phyloP scores from a whole-genome alignment of 2,797 vertebrate genomes.

The Hylomyscus alleni region DNA sequence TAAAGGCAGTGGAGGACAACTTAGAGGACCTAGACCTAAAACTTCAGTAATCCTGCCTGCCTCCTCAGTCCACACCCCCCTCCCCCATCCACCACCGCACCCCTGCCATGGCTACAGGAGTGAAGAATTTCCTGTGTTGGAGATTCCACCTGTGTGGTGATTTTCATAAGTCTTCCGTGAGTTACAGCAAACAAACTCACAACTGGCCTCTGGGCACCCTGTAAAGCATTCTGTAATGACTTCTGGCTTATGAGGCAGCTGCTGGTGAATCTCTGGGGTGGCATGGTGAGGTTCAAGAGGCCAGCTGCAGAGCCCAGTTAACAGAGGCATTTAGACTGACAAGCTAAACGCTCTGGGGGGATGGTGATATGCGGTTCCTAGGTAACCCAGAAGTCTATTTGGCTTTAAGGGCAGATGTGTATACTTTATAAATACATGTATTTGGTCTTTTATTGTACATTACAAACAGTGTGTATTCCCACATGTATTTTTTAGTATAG shows the following conservation, averaged over 20 bases:
- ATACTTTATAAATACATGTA: constrained; percentile 33
- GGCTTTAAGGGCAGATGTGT: constrained; percentile 12
- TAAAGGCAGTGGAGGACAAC: background rate
- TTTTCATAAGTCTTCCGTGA: constrained; percentile 57
- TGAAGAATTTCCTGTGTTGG: background rate
- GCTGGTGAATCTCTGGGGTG: background rate
- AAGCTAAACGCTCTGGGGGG: background rate
- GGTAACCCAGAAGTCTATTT: constrained; percentile 27
- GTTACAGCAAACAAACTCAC: constrained; percentile 48
- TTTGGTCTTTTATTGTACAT: constrained; percentile 37
- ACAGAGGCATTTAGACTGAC: background rate
- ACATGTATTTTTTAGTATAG: background rate
- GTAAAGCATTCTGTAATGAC: constrained; percentile 18
- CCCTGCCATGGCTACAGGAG: background rate
- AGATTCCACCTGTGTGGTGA: background rate
- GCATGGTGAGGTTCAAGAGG: background rate
- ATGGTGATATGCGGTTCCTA: background rate
- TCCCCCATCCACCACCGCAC: too few species aligned
- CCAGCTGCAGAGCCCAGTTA: constrained; percentile 8
- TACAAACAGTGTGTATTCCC: background rate
- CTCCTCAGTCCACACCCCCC: background rate
- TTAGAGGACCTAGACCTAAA: background rate
- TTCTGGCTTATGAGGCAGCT: background rate
- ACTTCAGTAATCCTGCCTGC: background rate
- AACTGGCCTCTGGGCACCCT: constrained; percentile 17